Conservation (phyloP, 2,888 invertebrate genomes). For the Liodrosophila aerea region DNA sequence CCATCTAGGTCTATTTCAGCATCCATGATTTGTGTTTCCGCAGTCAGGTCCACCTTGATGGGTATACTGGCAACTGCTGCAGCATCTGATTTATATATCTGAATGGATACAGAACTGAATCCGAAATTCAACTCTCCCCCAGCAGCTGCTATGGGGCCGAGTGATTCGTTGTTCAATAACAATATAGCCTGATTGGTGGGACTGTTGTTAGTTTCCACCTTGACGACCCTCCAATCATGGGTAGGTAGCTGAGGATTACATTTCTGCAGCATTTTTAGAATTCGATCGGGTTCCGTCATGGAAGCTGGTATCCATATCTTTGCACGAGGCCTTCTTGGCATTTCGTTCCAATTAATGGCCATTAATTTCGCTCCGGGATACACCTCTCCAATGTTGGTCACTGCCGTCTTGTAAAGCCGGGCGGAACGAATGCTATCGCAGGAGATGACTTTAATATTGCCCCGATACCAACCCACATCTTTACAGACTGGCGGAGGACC, state of each 20-base stretch:
- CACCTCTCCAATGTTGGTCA: background rate
- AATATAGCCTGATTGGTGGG: constrained; percentile 1
- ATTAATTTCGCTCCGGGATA: constrained; percentile 7
- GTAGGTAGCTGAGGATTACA: constrained; percentile 7
- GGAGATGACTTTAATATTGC: constrained; percentile 7
- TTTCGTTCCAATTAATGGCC: background rate
- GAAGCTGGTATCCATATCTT: constrained; percentile 1
- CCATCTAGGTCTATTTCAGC: background rate
- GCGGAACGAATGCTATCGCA: constrained; percentile 3
- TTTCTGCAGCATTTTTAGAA: constrained; percentile 3
- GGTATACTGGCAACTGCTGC: background rate
- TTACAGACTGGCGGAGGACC: constrained; percentile 1
- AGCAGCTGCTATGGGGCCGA: background rate
- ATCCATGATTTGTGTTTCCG: background rate
- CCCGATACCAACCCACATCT: constrained; percentile 13
- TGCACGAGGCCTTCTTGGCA: constrained; percentile 1
- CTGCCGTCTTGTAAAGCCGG: constrained; percentile 2
- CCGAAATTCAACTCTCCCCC: constrained; percentile 3
- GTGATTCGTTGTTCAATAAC: background rate
- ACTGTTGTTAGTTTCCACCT: background rate
- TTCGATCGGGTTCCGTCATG: background rate
- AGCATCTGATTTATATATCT: background rate
- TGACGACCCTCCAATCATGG: constrained; percentile 6
- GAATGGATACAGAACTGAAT: background rate
- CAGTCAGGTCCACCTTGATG: background rate